phyloP scores from a whole-genome alignment of 2,113 vertebrate genomes.

The Balaenoptera acutorostrata region DNA sequence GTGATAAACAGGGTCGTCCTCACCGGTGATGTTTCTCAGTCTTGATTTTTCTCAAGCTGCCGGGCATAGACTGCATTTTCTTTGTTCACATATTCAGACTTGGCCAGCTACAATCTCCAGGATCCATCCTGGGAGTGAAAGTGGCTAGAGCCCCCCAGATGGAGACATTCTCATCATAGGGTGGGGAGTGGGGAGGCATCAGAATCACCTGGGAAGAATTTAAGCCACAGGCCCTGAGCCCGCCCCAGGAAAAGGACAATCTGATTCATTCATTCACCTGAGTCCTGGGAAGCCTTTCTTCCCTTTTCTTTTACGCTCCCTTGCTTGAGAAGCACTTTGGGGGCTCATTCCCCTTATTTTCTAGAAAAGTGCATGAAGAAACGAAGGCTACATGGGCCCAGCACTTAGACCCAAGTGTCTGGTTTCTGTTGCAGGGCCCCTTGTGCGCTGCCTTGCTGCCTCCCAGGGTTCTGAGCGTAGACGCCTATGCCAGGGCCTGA shows the following conservation, averaged over 20 bases:
- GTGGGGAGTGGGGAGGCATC: not conserved
- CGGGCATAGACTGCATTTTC: not conserved
- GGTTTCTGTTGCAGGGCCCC: constrained; percentile 34
- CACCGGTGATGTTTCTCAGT: too few species aligned
- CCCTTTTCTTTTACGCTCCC: not conserved
- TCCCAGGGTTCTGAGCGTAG: not conserved
- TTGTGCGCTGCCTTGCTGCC: not conserved
- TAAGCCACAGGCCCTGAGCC: not conserved
- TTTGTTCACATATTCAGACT: not conserved
- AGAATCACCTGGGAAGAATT: not conserved
- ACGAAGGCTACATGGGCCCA: not conserved
- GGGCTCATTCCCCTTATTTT: not conserved
- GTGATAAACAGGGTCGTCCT: not conserved
- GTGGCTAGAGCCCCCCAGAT: not conserved
- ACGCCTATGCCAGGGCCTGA: not conserved
- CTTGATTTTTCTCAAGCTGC: not conserved
- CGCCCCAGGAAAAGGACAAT: not conserved
- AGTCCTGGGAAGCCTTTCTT: not conserved
- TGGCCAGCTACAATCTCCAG: not conserved
- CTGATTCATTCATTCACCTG: not conserved
- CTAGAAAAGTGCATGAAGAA: not conserved
- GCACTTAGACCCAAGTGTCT: not conserved
- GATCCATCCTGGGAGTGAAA: not conserved
- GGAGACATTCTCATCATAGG: not conserved
- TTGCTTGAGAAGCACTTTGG: not conserved